phyloP scores from a whole-genome alignment of 2,888 invertebrate genomes.

The Rhamnusium bicolor region DNA sequence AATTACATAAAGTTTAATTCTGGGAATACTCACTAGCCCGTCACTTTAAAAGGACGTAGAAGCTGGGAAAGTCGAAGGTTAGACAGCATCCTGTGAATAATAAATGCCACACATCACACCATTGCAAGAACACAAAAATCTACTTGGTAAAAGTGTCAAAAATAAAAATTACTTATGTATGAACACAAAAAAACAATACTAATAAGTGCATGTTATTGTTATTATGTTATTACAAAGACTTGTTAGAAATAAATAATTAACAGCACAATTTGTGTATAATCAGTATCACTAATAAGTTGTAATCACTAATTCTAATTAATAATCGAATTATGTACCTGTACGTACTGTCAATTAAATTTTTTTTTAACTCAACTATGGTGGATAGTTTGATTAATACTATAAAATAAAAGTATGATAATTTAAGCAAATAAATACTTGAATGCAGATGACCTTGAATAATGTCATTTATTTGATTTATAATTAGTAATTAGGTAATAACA shows the following conservation, averaged over 20 bases:
- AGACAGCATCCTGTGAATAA: conserved; percentile 35
- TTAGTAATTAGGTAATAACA: not conserved
- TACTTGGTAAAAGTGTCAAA: conserved; percentile 12
- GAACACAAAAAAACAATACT: not conserved
- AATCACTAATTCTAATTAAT: no score
- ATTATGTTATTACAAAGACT: not conserved
- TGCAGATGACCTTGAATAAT: not conserved
- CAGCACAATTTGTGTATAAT: no score
- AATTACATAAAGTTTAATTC: conserved; percentile 16
- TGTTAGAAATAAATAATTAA: not conserved
- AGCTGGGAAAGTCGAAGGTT: conserved; percentile 29
- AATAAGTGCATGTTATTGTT: conserved; percentile 14
- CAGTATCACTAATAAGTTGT: no score
- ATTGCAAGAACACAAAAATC: conserved; percentile 27
- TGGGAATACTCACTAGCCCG: conserved; percentile 30
- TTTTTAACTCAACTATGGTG: not conserved
- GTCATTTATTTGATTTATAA: not conserved
- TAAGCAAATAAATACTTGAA: not conserved
- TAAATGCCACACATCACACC: conserved; percentile 36
- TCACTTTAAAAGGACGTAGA: conserved; percentile 27
- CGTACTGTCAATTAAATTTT: not conserved
- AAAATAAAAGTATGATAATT: not conserved
- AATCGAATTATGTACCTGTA: no score
- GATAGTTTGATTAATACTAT: no score
- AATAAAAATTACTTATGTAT: not conserved